These are phyloP conservation scores for Dinocampus coccinellae DNA, from an alignment of 2,888 invertebrate genomes.

Conservation along the genomic window DNA sequence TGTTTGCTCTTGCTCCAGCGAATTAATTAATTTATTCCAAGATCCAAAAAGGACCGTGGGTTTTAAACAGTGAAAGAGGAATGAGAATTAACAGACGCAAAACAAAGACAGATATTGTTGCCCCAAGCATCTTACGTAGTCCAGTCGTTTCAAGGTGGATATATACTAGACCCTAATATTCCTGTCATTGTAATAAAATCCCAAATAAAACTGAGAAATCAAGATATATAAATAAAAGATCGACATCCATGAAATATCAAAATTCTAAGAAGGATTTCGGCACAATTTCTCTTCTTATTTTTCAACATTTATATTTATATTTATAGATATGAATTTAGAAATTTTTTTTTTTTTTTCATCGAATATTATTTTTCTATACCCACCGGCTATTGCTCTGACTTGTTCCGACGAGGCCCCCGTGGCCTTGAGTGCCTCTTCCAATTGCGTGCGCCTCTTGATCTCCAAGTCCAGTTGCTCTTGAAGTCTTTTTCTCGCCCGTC, in stretches of 20 bases:
- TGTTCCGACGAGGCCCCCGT: constrained; percentile 83
- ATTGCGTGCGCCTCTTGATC: constrained; percentile 82
- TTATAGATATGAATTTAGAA: not conserved
- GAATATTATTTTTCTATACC: constrained; percentile 51
- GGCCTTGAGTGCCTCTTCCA: constrained; percentile 85
- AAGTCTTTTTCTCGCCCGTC: constrained; percentile 83
- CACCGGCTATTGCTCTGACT: constrained; percentile 85
- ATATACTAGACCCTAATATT: not conserved
- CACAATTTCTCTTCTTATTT: not conserved
- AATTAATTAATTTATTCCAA: constrained; percentile 66
- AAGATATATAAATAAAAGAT: not conserved
- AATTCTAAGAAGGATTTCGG: constrained; percentile 20
- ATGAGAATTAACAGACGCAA: not conserved
- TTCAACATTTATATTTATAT: not conserved
- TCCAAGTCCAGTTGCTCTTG: constrained; percentile 89
- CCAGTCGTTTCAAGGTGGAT: not conserved
- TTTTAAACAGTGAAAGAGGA: constrained; percentile 17
- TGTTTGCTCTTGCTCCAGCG: constrained; percentile 62
- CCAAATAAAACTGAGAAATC: not conserved
- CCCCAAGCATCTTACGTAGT: constrained; percentile 18
- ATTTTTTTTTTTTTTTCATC: constrained; percentile 15
- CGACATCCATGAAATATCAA: not conserved
- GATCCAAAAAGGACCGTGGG: constrained; percentile 51
- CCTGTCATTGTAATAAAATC: constrained; percentile 7
- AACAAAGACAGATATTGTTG: not conserved